Evolutionary conservation across 2,797 vertebrate species (phyloP).

Genomic region (Pelodytes ibericus): DNA sequence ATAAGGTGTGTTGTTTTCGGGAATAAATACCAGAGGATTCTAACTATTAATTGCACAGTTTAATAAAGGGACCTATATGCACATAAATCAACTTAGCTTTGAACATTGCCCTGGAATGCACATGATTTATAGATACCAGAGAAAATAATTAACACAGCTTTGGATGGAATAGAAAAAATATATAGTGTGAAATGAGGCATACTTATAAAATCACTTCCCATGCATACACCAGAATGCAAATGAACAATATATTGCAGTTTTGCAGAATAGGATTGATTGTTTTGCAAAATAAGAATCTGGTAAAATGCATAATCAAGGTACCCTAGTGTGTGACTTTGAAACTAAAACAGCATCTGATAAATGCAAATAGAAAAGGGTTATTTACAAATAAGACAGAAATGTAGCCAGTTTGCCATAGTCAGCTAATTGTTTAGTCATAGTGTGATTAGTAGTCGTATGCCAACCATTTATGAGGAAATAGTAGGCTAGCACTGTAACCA

Average conservation of each 20-base stretch:
- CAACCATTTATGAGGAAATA: too few relatives aligned
- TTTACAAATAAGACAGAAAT: too few relatives aligned
- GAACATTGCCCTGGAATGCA: constrained; percentile 32
- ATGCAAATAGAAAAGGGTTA: too few relatives aligned
- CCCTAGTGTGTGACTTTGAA: neutral
- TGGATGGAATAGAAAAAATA: constrained; percentile 25
- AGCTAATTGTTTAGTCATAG: too few relatives aligned
- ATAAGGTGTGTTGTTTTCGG: constrained; percentile 30
- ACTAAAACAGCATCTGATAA: neutral
- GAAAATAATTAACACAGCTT: constrained; percentile 41
- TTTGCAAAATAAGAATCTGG: neutral
- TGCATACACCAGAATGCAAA: constrained; percentile 13
- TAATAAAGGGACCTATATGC: constrained; percentile 40
- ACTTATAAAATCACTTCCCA: constrained; percentile 24
- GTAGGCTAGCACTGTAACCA: too few relatives aligned
- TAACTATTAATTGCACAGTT: constrained; percentile 49
- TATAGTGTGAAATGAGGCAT: constrained; percentile 34
- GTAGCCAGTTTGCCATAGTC: too few relatives aligned
- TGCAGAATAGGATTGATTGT: neutral
- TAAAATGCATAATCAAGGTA: neutral
- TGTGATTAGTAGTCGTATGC: too few relatives aligned
- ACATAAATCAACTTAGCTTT: constrained; percentile 39
- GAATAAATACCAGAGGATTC: constrained; percentile 34
- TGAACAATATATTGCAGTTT: constrained; percentile 25
- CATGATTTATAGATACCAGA: constrained; percentile 39